Evolutionary conservation across 37 sponge, comb jelly and placozoan genomes (phyloP).

Genomic region (Amphimedon queenslandica): DNA sequence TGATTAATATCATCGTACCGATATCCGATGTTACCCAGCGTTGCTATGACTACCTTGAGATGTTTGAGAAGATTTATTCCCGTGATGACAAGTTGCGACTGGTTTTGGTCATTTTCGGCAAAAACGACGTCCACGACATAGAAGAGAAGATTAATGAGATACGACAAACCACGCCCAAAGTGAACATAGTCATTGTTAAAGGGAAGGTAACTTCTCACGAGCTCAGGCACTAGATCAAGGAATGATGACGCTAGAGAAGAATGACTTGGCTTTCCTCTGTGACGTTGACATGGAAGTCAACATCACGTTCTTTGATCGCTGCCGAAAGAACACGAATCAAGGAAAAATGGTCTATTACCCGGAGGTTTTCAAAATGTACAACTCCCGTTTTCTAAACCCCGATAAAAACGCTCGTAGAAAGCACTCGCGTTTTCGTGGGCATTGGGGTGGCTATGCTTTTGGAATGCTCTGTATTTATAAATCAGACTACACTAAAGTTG

Average conservation of each 20-base stretch:
- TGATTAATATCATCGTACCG: constrained; percentile 40
- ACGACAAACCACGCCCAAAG: constrained; percentile 7
- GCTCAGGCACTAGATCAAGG: constrained; percentile 40
- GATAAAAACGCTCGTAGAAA: neutral
- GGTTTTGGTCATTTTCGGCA: constrained; percentile 27
- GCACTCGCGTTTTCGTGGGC: constrained; percentile 14
- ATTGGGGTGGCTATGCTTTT: constrained; percentile 57
- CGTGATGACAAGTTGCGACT: neutral
- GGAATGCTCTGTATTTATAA: constrained; percentile 73
- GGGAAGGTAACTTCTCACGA: constrained; percentile 50
- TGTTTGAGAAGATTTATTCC: constrained; percentile 42
- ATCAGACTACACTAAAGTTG: constrained; percentile 44
- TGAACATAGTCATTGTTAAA: constrained; percentile 22
- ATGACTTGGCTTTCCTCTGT: constrained; percentile 48
- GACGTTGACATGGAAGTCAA: constrained; percentile 59
- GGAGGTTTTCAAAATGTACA: constrained; percentile 53
- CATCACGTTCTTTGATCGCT: constrained; percentile 31
- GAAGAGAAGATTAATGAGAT: constrained; percentile 5
- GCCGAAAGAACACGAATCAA: constrained; percentile 31
- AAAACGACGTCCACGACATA: constrained; percentile 14
- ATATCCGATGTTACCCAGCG: constrained; percentile 40
- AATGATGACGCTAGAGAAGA: neutral
- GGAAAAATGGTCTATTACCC: constrained; percentile 49
- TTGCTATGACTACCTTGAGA: constrained; percentile 41
- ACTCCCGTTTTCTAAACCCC: constrained; percentile 38